Percentiles rank a stretch among this genome's conserved stretches.
phyloP scores from a whole-genome alignment of 2,888 invertebrate genomes.

The Thyatira batis region DNA sequence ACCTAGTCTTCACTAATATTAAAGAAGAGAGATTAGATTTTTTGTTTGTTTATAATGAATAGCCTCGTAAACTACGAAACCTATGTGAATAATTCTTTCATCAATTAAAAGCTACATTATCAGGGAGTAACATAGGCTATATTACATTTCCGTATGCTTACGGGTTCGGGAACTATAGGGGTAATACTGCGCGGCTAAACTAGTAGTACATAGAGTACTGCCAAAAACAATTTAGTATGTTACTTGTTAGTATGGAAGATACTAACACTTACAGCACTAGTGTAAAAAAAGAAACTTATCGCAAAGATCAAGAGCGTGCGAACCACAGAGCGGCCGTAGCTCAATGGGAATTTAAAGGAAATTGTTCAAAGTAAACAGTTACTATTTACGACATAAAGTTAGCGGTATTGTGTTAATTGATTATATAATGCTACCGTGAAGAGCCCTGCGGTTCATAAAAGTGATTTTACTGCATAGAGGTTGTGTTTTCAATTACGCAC shows the following conservation, averaged over 20 bases:
- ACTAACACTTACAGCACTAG: neutral
- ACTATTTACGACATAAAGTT: conserved; percentile 21
- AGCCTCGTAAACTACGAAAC: no score
- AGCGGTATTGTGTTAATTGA: conserved; percentile 34
- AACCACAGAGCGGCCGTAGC: neutral
- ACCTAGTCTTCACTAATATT: no score
- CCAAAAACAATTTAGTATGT: no score
- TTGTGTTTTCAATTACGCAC: neutral
- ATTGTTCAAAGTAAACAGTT: conserved; percentile 28
- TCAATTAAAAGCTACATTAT: no score
- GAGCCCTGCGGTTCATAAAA: neutral
- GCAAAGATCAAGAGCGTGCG: neutral
- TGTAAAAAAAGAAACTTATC: neutral
- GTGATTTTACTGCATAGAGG: neutral
- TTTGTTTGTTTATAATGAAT: no score
- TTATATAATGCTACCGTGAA: conserved; percentile 34
- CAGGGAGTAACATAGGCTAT: no score
- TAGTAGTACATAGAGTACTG: no score
- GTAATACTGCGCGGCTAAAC: no score
- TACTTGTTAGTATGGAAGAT: neutral
- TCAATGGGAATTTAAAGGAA: conserved; percentile 22
- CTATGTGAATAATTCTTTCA: no score
- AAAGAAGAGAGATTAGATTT: no score
- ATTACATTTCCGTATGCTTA: no score
- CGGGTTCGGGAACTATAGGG: no score